Evolutionary conservation across 2,113 vertebrate species (phyloP).

Genomic region (Oxyruncus cristatus): DNA sequence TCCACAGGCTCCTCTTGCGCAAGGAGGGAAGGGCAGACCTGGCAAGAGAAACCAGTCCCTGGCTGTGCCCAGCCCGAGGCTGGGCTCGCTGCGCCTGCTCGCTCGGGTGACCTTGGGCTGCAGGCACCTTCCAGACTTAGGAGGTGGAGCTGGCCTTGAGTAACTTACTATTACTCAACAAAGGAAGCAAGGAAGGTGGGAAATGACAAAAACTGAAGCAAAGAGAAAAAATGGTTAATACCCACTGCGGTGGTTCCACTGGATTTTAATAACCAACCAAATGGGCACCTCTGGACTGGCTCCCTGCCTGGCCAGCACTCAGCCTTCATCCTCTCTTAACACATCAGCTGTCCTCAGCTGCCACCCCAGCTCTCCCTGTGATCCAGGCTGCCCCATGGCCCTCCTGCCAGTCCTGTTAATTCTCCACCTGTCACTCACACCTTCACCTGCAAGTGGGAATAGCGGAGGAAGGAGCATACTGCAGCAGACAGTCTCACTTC

Average conservation of each 20-base stretch:
- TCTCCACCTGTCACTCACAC: neutral
- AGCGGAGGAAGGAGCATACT: neutral
- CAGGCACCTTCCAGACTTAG: neutral
- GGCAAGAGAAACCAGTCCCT: neutral
- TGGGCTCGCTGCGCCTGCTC: neutral
- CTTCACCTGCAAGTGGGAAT: neutral
- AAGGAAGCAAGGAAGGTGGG: neutral
- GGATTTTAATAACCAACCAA: neutral
- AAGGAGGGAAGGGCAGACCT: neutral
- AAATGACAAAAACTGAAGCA: neutral
- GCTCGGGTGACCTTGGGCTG: accelerated
- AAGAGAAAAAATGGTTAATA: neutral
- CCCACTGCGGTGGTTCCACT: neutral
- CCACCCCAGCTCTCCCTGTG: neutral
- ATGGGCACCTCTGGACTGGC: neutral
- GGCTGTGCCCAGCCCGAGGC: neutral
- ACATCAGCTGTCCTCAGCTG: neutral
- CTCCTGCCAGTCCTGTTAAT: neutral
- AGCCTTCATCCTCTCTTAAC: neutral
- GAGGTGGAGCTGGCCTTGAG: neutral
- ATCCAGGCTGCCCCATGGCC: neutral
- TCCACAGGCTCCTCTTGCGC: neutral
- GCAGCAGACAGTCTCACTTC: neutral
- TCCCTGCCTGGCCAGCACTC: neutral
- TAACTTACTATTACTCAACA: neutral